Evolutionary conservation across 2,797 vertebrate species (phyloP).

Genomic region (Hemibagrus guttatus): DNA sequence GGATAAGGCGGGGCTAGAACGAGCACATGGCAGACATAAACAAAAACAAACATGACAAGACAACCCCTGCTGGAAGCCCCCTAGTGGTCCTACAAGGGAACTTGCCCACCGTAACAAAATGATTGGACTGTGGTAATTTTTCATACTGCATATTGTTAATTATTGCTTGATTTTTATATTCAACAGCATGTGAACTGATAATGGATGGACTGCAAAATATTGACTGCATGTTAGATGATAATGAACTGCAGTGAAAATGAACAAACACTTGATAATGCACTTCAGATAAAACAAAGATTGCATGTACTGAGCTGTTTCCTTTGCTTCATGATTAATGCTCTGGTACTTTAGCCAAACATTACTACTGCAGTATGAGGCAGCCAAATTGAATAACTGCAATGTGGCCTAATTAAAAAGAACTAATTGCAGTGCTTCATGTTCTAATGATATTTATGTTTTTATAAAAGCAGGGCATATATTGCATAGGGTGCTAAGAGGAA

Average conservation of each 20-base stretch:
- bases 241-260: not conserved
- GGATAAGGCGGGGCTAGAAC: too few species aligned
- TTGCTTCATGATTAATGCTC: not conserved
- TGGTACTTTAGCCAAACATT: not conserved
- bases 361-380: constrained; percentile 8
- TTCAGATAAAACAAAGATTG: not conserved
- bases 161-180: not conserved
- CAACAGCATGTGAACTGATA: not conserved
- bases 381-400: constrained; percentile 36
- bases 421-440: constrained; percentile 23
- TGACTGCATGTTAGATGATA: not conserved
- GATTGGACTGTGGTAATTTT: not conserved
- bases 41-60: too few species aligned
- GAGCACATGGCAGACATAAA: too few species aligned
- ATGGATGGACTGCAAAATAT: not conserved
- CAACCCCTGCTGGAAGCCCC: too few species aligned
- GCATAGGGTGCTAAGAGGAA: not conserved
- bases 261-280: not conserved
- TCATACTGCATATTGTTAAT: not conserved
- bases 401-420: constrained; percentile 16
- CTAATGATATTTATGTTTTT: not conserved
- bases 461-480: not conserved
- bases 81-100: too few species aligned
- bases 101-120: too few species aligned
- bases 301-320: not conserved